Base-by-base conservation (phyloP, 2,797 vertebrate species). In the Sebastes hubbsi region DNA sequence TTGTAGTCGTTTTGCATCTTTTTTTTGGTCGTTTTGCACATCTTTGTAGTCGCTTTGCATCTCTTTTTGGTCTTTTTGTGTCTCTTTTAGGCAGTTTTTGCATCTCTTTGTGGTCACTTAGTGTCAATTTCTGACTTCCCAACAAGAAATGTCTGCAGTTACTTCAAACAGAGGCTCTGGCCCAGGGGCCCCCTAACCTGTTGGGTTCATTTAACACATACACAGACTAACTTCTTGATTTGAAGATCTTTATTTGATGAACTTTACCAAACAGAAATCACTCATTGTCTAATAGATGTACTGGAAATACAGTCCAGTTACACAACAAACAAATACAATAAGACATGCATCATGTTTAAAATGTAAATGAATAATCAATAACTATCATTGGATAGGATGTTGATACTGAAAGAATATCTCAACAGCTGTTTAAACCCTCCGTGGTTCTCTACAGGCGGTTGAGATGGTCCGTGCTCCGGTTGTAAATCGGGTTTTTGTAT, bases 401-500 rank as follows among this genome's bases (percentile, higher is more conserved):
- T 61, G 18, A 49, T 8, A 54, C 6, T 20, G 10, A 30, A 55
- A 71, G n/a, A 8, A 8, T 36, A 27, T 56, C 30, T 3, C 4
- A 5, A 20, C 20, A 52, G 22, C 20, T 22, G 14, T 49, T 59
- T 42, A 5, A 59, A 4, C 2, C 12, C 24, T n/a, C 29, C 25
- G 63, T 18, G 0, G 1, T 27, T 54, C 8, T 86, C 81, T 92
- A 92, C 27, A 49, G 73, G 4, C 14, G 73, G 73, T 81, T 76
- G 71, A 84, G 63, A 2, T 83, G 72, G 3, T 91, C 84, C 18
- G 18, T 59, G 81, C 80, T 89, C 20, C 84, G 80, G 84, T 77
- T 91, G 86, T 96, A 95, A 84, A 96, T 92, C 0, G 95, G 94
- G 77, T 96, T 96, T 81, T 85, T 68, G 72, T 83, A 89, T 46